These are phyloP conservation scores for Cassiopea andromeda DNA, from an alignment of 30 jellyfish, hydroid and myxozoan genomes.

Conservation along the genomic window DNA sequence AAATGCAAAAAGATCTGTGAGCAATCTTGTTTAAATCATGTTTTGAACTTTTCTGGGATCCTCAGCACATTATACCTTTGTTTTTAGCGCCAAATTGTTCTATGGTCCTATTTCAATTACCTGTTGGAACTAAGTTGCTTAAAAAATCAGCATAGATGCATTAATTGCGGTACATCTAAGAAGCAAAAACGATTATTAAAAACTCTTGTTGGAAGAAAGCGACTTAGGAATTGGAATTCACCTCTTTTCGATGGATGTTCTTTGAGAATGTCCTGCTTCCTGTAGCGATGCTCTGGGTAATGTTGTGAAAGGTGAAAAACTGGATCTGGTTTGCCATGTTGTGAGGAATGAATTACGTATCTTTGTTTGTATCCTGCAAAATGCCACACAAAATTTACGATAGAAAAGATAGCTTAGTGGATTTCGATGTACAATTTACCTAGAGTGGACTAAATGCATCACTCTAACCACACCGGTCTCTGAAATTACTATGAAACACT, in stretches of 20 bases:
- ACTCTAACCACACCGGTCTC: too few relatives aligned
- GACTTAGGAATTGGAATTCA: background rate
- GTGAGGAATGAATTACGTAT: slow-evolving; percentile 25
- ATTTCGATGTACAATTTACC: background rate
- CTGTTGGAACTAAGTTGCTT: background rate
- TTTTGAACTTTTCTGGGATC: background rate
- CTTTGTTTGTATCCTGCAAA: slow-evolving; percentile 42
- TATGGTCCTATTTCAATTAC: background rate
- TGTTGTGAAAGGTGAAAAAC: slow-evolving; percentile 18
- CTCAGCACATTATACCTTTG: background rate
- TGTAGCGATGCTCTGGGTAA: slow-evolving; percentile 57
- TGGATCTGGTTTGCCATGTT: background rate
- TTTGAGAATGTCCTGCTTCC: slow-evolving; percentile 28
- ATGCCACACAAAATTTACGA: background rate
- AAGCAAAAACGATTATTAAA: too few relatives aligned
- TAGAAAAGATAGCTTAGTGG: background rate
- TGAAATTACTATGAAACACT: too few relatives aligned
- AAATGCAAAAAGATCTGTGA: too few relatives aligned
- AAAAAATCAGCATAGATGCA: background rate
- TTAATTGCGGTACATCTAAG: background rate
- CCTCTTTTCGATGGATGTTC: slow-evolving; percentile 55
- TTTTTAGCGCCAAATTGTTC: background rate
- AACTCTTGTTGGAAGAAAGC: background rate
- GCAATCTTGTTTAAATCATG: too few relatives aligned
- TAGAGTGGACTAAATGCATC: background rate